Evolutionary conservation across 2,888 invertebrate genomes (phyloP).

Genomic region (Dioctria linearis): DNA sequence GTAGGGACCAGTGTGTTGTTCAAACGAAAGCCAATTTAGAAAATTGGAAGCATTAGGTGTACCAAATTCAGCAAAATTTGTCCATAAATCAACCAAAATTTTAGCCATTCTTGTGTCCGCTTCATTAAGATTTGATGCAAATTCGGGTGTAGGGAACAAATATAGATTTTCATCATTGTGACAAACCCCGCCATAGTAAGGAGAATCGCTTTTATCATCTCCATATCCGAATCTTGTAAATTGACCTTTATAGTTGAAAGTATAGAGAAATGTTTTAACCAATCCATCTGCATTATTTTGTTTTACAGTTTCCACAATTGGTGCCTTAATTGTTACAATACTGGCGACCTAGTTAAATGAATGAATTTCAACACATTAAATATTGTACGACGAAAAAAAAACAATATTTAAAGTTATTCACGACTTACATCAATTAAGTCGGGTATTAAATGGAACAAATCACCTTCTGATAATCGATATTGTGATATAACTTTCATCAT

Average conservation of each 20-base stretch:
- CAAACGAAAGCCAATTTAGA: conserved; percentile 69
- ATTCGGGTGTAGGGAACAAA: conserved; percentile 71
- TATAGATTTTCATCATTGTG: conserved; percentile 76
- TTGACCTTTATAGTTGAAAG: conserved; percentile 54
- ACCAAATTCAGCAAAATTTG: conserved; percentile 68
- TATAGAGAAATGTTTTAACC: conserved; percentile 49
- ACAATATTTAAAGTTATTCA: not conserved
- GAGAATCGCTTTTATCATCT: conserved; percentile 69
- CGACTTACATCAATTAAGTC: conserved; percentile 54
- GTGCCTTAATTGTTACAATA: conserved; percentile 52
- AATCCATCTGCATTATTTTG: conserved; percentile 24
- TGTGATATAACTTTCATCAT: conserved; percentile 17
- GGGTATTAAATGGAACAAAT: conserved; percentile 52
- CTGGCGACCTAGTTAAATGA: conserved; percentile 44
- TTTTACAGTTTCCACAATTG: conserved; percentile 34
- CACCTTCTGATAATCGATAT: conserved; percentile 11
- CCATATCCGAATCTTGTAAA: conserved; percentile 60
- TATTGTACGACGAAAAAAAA: not conserved
- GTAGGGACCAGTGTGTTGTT: conserved; percentile 68
- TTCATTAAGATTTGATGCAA: conserved; percentile 66
- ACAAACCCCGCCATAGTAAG: conserved; percentile 72
- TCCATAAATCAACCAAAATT: conserved; percentile 71
- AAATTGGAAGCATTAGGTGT: conserved; percentile 65
- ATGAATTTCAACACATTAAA: not conserved
- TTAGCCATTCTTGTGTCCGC: conserved; percentile 69